Base-by-base conservation (phyloP, 2,797 vertebrate genomes). In the Agapornis canus region DNA sequence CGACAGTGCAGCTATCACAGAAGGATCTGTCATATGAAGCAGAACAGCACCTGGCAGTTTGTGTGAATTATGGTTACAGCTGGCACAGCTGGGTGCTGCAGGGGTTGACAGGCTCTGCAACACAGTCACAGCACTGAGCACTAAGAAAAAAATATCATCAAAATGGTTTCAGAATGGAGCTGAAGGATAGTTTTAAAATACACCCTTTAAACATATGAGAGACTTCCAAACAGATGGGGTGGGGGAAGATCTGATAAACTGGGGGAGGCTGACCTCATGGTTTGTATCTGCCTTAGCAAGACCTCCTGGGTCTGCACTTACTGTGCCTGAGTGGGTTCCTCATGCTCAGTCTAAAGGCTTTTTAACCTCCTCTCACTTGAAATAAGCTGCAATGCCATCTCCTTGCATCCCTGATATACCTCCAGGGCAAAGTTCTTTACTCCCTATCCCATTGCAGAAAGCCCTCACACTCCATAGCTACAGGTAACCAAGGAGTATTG, bases 11-110 rank as follows among this genome's bases (percentile, higher is more conserved):
- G 82, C 90, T 64, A 70, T 86, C 95, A 77, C 18, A 23, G 90
- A 91, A 94, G 66, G 71, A 88, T 90, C 89, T 92, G 85, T 90
- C 90, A 71, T 40, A 90, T 77, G 86, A 92, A 92, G 87, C 88
- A 95, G 68, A 94, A 80, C 70, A 89, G 75, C 71, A 40, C 77
- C 92, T 92, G 90, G 89, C 91, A 94, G 83, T 57, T 82, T 54
- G 60, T 86, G 64, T 94, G 90, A 94, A 42, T 94, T 77, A 94
- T 32, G 64, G 80, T 70, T 39, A 56, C n/a, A 84, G 87, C 77
- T 90, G 89, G 92, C 95, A 84, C 92, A 94, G 95, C 92, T 89
- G 95, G 95, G 90, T 86, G 91, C 92, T 84, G 94, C 89, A 82
- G 79, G 66, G 61, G 84, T 23, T 96, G 94, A 95, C 93, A 94